Conservation (phyloP, 2,113 vertebrate species). For the Cyphomyrus plagiostoma region DNA sequence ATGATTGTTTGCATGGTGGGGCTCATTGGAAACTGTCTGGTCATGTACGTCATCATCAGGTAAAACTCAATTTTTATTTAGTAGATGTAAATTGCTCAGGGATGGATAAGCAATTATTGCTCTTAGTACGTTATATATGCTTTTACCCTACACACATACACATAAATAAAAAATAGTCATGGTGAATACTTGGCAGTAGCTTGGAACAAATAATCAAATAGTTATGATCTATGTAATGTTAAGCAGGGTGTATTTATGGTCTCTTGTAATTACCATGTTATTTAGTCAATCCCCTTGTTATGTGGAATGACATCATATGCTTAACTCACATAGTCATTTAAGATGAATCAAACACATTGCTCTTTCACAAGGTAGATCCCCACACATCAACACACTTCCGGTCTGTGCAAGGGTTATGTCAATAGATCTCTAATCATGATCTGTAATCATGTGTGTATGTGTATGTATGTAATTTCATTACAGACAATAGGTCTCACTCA, state of each 20-base stretch:
- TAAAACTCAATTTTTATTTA: slow-evolving; percentile 45
- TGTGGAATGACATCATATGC: background rate
- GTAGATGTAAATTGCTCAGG: background rate
- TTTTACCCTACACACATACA: background rate
- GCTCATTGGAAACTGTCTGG: slow-evolving; percentile 91
- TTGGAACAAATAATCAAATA: background rate
- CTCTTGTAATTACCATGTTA: background rate
- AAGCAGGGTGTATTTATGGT: background rate
- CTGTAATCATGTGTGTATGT: background rate
- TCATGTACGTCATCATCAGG: slow-evolving; percentile 98
- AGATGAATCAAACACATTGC: background rate
- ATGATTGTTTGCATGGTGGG: slow-evolving; percentile 89
- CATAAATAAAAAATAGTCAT: background rate
- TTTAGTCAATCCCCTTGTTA: background rate
- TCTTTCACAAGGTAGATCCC: background rate
- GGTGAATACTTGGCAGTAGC: background rate
- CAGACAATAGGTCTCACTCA: background rate
- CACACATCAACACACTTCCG: background rate
- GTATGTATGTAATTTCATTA: background rate
- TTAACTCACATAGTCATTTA: background rate
- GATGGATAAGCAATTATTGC: background rate
- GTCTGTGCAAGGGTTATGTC: background rate
- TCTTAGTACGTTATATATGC: background rate
- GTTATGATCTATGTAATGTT: background rate
- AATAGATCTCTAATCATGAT: background rate